phyloP scores from a whole-genome alignment of 1,140 invertebrate species.

The Ceratina calcarata region DNA sequence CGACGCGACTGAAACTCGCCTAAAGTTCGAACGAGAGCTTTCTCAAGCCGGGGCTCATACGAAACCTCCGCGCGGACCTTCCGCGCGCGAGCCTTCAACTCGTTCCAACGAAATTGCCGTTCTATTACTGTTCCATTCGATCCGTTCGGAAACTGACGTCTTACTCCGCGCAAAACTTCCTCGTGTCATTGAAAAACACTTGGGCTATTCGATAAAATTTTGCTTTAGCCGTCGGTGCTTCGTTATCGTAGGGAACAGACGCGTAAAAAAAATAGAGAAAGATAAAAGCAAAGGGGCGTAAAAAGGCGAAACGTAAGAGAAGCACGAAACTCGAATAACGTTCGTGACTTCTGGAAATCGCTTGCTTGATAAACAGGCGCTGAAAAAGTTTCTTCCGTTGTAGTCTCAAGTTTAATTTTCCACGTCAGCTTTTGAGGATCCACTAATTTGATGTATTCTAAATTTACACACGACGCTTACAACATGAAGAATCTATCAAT shows the following conservation, averaged over 20 bases:
- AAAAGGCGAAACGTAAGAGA: not conserved
- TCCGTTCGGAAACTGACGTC: slow-evolving; percentile 52
- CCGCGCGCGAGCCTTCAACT: slow-evolving; percentile 54
- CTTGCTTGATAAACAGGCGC: not conserved
- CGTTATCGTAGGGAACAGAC: slow-evolving; percentile 37
- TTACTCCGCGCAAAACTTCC: slow-evolving; percentile 50
- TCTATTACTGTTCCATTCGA: slow-evolving; percentile 60
- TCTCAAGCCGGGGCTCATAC: slow-evolving; percentile 32
- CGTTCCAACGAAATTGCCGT: slow-evolving; percentile 57
- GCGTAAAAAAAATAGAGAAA: not conserved
- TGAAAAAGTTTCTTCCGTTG: not conserved
- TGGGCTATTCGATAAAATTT: slow-evolving; percentile 34
- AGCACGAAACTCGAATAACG: slow-evolving; percentile 2
- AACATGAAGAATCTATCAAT: no score
- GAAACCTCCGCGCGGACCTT: slow-evolving; percentile 53
- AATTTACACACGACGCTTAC: no score
- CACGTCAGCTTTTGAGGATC: not conserved
- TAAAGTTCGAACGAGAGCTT: slow-evolving; percentile 59
- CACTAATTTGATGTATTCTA: not conserved
- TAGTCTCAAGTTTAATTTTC: not conserved
- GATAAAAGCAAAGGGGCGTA: not conserved
- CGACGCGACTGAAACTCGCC: slow-evolving; percentile 49
- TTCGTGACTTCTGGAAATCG: not conserved
- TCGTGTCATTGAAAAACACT: slow-evolving; percentile 53
- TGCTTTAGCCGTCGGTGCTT: not conserved